Percentiles rank a stretch among this genome's conserved stretches.
Conservation (phyloP, 1,140 invertebrate genomes). For the Drosophila tristis region DNA sequence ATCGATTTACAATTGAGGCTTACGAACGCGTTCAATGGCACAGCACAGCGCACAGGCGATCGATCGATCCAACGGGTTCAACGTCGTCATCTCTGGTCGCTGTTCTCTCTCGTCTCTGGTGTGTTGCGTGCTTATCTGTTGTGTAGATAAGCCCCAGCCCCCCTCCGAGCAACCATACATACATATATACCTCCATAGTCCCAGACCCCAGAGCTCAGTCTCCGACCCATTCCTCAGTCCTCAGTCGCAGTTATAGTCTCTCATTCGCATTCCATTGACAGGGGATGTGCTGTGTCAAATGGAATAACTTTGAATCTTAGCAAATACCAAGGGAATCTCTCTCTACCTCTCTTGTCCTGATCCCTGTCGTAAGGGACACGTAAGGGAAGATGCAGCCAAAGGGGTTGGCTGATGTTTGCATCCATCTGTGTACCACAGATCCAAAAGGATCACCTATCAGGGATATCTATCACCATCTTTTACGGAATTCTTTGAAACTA, state of each 20-base stretch:
- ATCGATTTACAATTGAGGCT: constrained; percentile 37
- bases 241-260: too few species aligned
- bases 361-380: too few species aligned
- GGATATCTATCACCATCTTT: too few species aligned
- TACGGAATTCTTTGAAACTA: too few species aligned
- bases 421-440: too few species aligned
- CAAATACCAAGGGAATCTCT: not conserved
- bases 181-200: not conserved
- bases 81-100: constrained; percentile 3
- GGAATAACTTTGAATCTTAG: constrained; percentile 1
- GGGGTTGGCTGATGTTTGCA: too few species aligned
- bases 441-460: too few species aligned
- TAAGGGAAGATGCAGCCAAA: too few species aligned
- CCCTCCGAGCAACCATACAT: constrained; percentile 1
- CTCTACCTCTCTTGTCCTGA: too few species aligned
- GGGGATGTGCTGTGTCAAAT: constrained; percentile 13
- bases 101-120: constrained; percentile 1
- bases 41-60: not conserved
- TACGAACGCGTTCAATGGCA: constrained; percentile 49
- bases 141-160: constrained; percentile 27
- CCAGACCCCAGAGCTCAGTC: not conserved
- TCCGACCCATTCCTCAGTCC: not conserved
- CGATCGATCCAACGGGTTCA: not conserved
- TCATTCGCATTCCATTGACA: too few species aligned
- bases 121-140: constrained; percentile 24